phyloP scores from a whole-genome alignment of 2,888 invertebrate genomes.

The Ctena decussata region DNA sequence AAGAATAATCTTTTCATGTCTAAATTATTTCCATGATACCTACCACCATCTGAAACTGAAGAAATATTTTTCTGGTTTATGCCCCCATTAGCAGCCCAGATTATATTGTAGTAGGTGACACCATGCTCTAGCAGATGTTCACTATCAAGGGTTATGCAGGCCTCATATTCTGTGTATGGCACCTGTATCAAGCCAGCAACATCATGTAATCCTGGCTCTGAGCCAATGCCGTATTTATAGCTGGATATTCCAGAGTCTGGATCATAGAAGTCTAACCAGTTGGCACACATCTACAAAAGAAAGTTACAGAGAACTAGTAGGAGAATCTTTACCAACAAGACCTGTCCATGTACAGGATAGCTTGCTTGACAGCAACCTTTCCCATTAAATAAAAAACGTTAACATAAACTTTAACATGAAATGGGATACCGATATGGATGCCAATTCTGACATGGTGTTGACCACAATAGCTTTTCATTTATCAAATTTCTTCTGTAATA shows the following conservation, averaged over 20 bases:
- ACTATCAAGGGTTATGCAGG: constrained; percentile 58
- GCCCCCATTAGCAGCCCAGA: constrained; percentile 73
- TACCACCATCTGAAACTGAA: constrained; percentile 70
- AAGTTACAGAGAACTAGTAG: no score
- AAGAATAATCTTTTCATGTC: no score
- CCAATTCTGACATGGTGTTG: no score
- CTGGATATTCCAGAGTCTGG: constrained; percentile 73
- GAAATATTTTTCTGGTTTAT: constrained; percentile 71
- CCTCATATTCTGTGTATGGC: constrained; percentile 32
- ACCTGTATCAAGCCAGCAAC: constrained; percentile 49
- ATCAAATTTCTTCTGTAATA: no score
- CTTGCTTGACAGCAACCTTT: no score
- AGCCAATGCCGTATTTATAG: constrained; percentile 65
- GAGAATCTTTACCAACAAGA: no score
- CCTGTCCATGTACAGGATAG: no score
- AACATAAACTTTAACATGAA: no score
- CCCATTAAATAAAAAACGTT: no score
- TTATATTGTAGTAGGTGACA: constrained; percentile 60
- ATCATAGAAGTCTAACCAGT: constrained; percentile 76
- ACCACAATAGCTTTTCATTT: no score
- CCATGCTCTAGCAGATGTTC: constrained; percentile 61
- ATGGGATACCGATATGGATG: no score
- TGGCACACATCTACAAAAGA: constrained; percentile 72
- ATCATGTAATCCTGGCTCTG: constrained; percentile 40
- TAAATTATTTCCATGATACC: no score